Percentiles rank a stretch among this genome's conserved stretches.
Conservation (phyloP, 2,888 invertebrate species). For the Leucoptera coffeella region DNA sequence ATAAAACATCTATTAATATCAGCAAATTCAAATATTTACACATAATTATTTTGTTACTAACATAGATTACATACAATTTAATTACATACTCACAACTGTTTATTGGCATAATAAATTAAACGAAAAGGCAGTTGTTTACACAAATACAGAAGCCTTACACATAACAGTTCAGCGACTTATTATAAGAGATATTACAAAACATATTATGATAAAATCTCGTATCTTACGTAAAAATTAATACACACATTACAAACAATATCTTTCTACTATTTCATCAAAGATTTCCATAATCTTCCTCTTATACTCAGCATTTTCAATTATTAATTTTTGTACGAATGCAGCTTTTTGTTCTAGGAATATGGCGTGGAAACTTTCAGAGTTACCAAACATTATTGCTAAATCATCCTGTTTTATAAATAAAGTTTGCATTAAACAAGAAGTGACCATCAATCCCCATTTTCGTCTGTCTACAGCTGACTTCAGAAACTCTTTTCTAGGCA, state of each 20-base stretch:
- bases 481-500: neutral
- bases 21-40: no score
- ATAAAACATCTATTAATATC: no score
- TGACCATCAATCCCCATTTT: neutral
- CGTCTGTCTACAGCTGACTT: neutral
- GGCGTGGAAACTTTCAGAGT: neutral
- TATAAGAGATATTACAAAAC: no score
- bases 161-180: no score
- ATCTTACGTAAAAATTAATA: neutral
- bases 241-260: slow-evolving; percentile 13
- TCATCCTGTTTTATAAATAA: neutral
- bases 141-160: no score
- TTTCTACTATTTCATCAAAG: slow-evolving; percentile 50
- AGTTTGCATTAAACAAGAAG: neutral
- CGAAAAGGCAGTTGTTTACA: no score
- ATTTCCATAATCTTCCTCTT: slow-evolving; percentile 41
- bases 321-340: neutral
- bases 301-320: slow-evolving; percentile 10
- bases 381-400: neutral
- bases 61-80: no score
- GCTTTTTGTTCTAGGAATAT: neutral
- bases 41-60: no score
- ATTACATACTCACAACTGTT: no score
- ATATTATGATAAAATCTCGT: no score
- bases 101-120: no score